These are phyloP conservation scores for Anoplopoma fimbria DNA, from an alignment of 2,113 vertebrate species.

Conservation along the genomic window DNA sequence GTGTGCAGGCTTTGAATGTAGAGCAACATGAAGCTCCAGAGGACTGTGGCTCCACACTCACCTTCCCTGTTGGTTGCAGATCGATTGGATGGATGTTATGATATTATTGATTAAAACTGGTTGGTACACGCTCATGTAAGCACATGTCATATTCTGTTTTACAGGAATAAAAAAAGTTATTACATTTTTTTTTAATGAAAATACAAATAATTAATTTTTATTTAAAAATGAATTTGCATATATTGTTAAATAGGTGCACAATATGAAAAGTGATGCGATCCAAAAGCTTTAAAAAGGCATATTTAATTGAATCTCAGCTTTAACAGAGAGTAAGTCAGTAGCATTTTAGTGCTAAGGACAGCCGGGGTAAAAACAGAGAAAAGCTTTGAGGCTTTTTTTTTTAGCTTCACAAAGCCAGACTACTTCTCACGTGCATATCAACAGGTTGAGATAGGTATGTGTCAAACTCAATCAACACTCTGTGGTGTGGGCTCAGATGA, in stretches of 20 bases:
- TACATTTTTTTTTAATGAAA: too few species aligned
- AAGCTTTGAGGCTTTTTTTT: not conserved
- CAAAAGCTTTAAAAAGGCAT: too few species aligned
- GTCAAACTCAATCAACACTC: constrained; percentile 33
- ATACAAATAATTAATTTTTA: too few species aligned
- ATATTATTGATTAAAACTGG: not conserved
- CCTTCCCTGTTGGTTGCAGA: not conserved
- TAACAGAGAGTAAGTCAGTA: not conserved
- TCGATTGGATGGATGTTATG: not conserved
- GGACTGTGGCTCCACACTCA: not conserved
- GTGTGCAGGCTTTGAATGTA: not conserved
- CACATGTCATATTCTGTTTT: not conserved
- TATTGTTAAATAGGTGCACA: too few species aligned
- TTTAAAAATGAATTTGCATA: too few species aligned
- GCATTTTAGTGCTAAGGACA: constrained; percentile 2
- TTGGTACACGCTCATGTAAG: not conserved
- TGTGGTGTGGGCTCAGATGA: constrained; percentile 15
- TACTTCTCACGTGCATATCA: too few species aligned
- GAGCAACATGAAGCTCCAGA: not conserved
- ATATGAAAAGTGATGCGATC: too few species aligned
- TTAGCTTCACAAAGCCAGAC: too few species aligned
- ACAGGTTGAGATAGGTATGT: constrained; percentile 13
- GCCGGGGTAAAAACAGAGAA: not conserved
- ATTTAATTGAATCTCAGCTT: not conserved
- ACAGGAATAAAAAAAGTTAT: too few species aligned